A percentile compares a stretch with the other conserved stretches of the same genome.
phyloP scores from a whole-genome alignment of 2,797 vertebrate species.

The Leuciscus waleckii region DNA sequence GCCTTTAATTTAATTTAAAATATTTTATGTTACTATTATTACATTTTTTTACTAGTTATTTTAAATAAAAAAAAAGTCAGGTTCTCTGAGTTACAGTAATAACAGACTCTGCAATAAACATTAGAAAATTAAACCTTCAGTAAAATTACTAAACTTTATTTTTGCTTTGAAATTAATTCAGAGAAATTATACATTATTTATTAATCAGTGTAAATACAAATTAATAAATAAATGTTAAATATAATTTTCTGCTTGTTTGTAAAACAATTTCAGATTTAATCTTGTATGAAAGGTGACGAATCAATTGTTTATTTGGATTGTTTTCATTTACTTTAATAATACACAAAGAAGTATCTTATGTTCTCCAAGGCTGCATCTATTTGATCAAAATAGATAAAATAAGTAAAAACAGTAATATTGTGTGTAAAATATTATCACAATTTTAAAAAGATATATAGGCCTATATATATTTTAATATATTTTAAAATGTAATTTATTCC shows the following conservation, averaged over 20 bases:
- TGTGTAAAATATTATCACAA: not conserved
- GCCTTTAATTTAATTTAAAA: not conserved
- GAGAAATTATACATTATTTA: too few relatives aligned
- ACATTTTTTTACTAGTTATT: not conserved
- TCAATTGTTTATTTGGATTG: not conserved
- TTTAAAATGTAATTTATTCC: too few relatives aligned
- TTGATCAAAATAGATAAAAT: not conserved
- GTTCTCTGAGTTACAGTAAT: not conserved
- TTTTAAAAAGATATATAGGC: not conserved
- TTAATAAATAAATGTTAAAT: not conserved
- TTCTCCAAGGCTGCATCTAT: not conserved
- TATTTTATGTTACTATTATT: not conserved
- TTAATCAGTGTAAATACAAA: too few relatives aligned
- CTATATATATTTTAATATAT: too few relatives aligned
- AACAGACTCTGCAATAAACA: not conserved
- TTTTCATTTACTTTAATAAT: not conserved
- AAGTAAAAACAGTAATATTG: not conserved
- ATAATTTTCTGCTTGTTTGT: not conserved
- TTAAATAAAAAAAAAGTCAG: not conserved
- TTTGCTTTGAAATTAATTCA: not conserved
- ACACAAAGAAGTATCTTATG: not conserved
- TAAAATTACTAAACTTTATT: not conserved
- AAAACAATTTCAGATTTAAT: not conserved
- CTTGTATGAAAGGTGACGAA: not conserved
- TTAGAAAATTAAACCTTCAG: not conserved